Evolutionary conservation across 2,797 vertebrate species (phyloP).

Genomic region (Siniperca scherzeri): DNA sequence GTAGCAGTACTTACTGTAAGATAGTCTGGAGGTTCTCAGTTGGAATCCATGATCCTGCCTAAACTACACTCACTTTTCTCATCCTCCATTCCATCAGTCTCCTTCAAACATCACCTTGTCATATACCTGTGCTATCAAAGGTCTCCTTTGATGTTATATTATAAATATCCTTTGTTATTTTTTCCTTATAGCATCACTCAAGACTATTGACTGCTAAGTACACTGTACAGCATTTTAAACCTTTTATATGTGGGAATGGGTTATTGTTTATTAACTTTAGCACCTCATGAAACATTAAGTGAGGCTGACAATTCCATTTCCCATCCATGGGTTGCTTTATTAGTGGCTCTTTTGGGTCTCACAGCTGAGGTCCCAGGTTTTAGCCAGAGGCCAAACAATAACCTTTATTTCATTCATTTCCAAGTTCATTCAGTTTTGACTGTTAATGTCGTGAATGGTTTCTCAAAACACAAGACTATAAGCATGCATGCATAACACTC

Average conservation of each 20-base stretch:
- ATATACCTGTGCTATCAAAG: constrained; percentile 6
- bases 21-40: constrained; percentile 57
- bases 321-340: constrained; percentile 48
- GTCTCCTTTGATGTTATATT: constrained; percentile 8
- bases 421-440: constrained; percentile 13
- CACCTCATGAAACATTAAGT: constrained; percentile 38
- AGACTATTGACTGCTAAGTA: neutral
- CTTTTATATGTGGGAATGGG: neutral
- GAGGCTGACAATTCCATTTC: constrained; percentile 51
- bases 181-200: neutral
- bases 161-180: neutral
- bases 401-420: constrained; percentile 8
- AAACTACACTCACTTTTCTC: constrained; percentile 46
- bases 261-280: constrained; percentile 27
- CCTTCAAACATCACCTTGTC: constrained; percentile 35
- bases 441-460: constrained; percentile 12
- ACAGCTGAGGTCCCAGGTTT: constrained; percentile 54
- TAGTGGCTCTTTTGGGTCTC: constrained; percentile 46
- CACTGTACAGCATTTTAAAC: constrained; percentile 1
- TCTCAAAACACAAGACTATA: neutral
- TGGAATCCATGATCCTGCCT: constrained; percentile 48
- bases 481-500: neutral
- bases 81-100: constrained; percentile 27
- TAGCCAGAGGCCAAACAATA: constrained; percentile 45
- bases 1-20: constrained; percentile 58